Percentiles rank a stretch among this genome's conserved stretches.
These are phyloP conservation scores for Syritta pipiens DNA, from an alignment of 2,888 invertebrate species.

Conservation along the genomic window DNA sequence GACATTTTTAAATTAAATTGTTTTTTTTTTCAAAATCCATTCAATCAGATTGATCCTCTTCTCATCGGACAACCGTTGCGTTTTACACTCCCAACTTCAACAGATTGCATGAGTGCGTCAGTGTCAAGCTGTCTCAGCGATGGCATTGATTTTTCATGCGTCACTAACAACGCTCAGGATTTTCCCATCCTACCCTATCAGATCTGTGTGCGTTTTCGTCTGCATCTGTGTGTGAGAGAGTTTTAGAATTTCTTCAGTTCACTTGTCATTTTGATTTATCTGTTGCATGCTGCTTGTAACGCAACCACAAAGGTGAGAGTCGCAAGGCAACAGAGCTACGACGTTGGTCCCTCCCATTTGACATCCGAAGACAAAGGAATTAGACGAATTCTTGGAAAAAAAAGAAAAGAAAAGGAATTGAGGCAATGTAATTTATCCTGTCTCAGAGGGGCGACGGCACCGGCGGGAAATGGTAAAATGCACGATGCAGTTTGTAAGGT, in stretches of 20 bases:
- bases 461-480: too few species aligned
- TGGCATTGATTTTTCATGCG: constrained; percentile 44
- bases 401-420: constrained; percentile 16
- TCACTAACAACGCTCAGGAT: constrained; percentile 31
- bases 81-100: too few species aligned
- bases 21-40: too few species aligned
- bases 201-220: too few species aligned
- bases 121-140: constrained; percentile 11
- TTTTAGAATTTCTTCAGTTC: constrained; percentile 27
- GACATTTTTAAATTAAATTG: too few species aligned
- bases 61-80: not conserved
- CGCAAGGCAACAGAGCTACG: constrained; percentile 26
- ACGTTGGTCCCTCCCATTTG: constrained; percentile 45
- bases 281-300: constrained; percentile 48
- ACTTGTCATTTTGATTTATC: constrained; percentile 63
- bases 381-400: constrained; percentile 43
- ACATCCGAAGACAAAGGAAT: constrained; percentile 40
- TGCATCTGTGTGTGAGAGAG: too few species aligned
- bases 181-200: constrained; percentile 22
- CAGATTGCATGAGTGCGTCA: constrained; percentile 37
- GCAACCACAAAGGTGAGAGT: constrained; percentile 25
- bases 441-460: too few species aligned
- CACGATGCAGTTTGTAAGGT: too few species aligned
- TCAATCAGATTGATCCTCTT: not conserved
- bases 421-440: not conserved